Evolutionary conservation across 2,113 vertebrate species (phyloP).

Genomic region (Rhynchopsitta pachyrhyncha): DNA sequence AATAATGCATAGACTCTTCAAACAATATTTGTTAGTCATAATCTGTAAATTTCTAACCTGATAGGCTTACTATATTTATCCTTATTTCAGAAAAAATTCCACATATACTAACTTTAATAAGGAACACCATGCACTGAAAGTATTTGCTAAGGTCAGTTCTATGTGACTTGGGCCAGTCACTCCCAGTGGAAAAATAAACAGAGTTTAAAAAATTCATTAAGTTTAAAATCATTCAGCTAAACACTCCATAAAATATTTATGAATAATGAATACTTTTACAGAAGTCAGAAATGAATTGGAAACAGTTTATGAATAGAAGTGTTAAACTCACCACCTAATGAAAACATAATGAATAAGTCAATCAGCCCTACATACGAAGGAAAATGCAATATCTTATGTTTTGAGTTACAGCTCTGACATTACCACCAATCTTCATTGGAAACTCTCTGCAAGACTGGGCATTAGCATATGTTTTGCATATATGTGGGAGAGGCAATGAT

Average conservation of each 20-base stretch:
- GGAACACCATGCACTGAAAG: neutral
- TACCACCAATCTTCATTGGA: neutral
- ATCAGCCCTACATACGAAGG: neutral
- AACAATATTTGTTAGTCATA: neutral
- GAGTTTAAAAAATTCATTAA: neutral
- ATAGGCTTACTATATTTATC: neutral
- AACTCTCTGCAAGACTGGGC: neutral
- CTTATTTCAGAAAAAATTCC: neutral
- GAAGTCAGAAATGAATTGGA: neutral
- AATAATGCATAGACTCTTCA: neutral
- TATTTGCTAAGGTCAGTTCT: neutral
- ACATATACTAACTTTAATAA: neutral
- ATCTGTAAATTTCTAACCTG: neutral
- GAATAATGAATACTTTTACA: neutral
- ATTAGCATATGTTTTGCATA: neutral
- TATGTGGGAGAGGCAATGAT: neutral
- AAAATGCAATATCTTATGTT: neutral
- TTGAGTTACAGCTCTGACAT: neutral
- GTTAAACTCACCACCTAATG: neutral
- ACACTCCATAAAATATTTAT: neutral
- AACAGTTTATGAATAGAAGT: neutral
- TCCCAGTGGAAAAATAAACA: neutral
- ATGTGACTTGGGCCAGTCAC: neutral
- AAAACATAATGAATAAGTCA: neutral
- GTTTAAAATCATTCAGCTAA: neutral